Base-by-base conservation (phyloP, 2,888 invertebrate genomes). In the Syritta pipiens region DNA sequence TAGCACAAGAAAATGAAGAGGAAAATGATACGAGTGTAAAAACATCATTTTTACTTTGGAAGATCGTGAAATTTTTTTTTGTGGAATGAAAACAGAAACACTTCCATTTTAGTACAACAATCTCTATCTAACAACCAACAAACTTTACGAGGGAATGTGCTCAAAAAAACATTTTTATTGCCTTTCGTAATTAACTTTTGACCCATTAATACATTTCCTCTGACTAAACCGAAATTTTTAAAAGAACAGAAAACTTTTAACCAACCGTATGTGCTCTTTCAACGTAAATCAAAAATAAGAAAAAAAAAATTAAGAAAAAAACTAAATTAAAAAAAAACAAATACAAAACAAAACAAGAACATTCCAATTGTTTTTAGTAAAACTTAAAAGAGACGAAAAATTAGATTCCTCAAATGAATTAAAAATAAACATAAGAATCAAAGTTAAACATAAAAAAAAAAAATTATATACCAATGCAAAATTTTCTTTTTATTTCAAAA, bases 161-260 rank as follows among this genome's bases (percentile, higher is more conserved):
- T 48, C 24, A 44, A 42, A 40, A 14, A 57, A 57, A 46, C 1
- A 28, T 44, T n/a, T n/a, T n/a, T n/a, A n/a, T n/a, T n/a, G n/a
- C n/a, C n/a, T n/a, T n/a, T n/a, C n/a, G n/a, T n/a, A n/a, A n/a
- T 12, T 35, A 30, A 28, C 46, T 9, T 44, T 51, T 72, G 79
- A 79, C 79, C 79, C 79, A 79, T 79, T 72, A 79, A 72, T 55
- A 67, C 60, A 62, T 68, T 72, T 79, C 79, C 79, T 79, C 72
- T 68, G 30, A 72, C 26, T 55, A 55, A 5, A 60, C n/a, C n/a
- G n/a, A n/a, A n/a, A n/a, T n/a, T n/a, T n/a, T n/a, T n/a, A 14
- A 46, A 24, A 51, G 14, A 26, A 60, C 32, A 22, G 35, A n/a
- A 17, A 35, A 37, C 46, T 22, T 40, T 1, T 3, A 35, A 60